Base-by-base conservation (phyloP, 2,888 invertebrate genomes). In the Argyresthia albistria region DNA sequence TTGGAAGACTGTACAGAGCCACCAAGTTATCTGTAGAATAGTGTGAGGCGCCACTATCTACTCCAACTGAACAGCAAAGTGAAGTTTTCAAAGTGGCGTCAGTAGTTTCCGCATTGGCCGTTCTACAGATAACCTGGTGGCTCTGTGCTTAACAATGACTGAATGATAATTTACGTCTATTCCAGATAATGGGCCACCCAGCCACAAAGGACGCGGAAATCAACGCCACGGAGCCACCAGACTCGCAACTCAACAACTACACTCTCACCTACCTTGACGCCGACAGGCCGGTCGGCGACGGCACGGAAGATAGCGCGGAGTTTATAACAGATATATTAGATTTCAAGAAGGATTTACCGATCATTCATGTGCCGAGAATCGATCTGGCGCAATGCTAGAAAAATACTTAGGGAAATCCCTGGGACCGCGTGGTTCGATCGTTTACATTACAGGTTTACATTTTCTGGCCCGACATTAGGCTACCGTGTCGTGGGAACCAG, bases 161-260 rank as follows among this genome's bases (percentile, higher is more conserved):
- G 3, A 39, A 39, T 39, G 10, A 39, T 3, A 3, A 39, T 11
- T 39, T n/a, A 39, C 39, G 8, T 39, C 39, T 15, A 53, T 49
- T 50, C 0, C 59, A 84, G 81, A 61, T 88, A 54, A 75, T 77
- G 66, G 87, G 87, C 25, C 73, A 83, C 66, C 71, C 74, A 53
- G 58, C 64, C 0, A 63, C 59, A 51, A 59, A 61, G 37, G 57
- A 60, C 35, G 12, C n/a, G 56, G 55, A 14, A 11, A n/a, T 7
- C 51, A 63, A 60, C 49, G 60, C 58, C 15, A 61, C 58, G 11
- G 50, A 56, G 0, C 51, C 51, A 0, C 53, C 56, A 6, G 14
- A 12, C 10, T 10, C 8, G 10, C 36, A 47, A 12, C 8, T 48
- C 14, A 8, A 35, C n/a, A 25, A 25, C 46, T 80, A 73, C 60